A percentile compares a stretch with the other conserved stretches of the same genome.
Conservation (phyloP, 2,797 vertebrate genomes). For the Sebastes matsubarae region DNA sequence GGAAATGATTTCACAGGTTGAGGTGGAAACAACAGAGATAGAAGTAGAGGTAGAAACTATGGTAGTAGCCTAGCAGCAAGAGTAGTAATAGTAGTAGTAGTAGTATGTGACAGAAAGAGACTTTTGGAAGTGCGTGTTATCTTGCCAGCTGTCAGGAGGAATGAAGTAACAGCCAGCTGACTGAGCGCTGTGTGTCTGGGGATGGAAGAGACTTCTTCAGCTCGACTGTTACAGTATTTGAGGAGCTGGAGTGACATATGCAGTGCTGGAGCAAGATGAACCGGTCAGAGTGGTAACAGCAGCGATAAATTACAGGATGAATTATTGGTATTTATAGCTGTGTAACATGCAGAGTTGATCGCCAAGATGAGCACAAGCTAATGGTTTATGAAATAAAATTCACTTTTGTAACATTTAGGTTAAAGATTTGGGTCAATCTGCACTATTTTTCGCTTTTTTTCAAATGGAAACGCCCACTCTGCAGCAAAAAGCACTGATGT, state of each 20-base stretch:
- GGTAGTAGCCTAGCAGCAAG: not conserved
- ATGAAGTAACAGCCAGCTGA: constrained; percentile 15
- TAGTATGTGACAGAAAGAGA: constrained; percentile 1
- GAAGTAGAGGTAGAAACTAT: not conserved
- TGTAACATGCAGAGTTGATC: not conserved
- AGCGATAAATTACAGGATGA: not conserved
- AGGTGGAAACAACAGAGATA: not conserved
- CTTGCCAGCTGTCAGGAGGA: constrained; percentile 27
- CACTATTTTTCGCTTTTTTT: too few relatives aligned
- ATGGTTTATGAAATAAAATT: not conserved
- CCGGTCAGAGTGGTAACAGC: not conserved
- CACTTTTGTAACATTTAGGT: too few relatives aligned
- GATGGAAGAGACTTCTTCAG: not conserved
- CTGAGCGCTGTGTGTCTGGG: not conserved
- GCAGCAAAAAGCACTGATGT: too few relatives aligned
- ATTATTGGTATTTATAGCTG: not conserved
- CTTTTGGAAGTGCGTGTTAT: not conserved
- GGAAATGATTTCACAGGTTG: not conserved
- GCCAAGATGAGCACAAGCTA: too few relatives aligned
- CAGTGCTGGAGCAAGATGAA: not conserved
- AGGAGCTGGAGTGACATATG: not conserved
- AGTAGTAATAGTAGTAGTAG: not conserved
- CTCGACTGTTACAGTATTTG: not conserved
- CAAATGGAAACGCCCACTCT: too few relatives aligned
- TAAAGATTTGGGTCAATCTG: too few relatives aligned